A percentile compares a stretch with the other conserved stretches of the same genome.
Evolutionary conservation across 1,140 invertebrate species (phyloP).

Genomic region (Probaryconus sp.): DNA sequence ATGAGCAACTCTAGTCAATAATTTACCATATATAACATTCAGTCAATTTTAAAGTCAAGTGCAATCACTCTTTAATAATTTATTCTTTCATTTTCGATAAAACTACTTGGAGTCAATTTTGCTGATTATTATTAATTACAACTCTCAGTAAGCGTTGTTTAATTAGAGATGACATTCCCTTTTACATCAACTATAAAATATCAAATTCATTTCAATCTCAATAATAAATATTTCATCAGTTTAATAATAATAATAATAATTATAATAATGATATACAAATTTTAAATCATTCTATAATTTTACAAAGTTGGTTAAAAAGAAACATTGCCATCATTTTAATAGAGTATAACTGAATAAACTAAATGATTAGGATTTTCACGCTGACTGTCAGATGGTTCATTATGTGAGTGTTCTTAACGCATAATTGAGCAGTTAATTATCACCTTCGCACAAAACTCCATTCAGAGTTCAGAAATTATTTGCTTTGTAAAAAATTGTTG

Average conservation of each 20-base stretch:
- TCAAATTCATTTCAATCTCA: too few species aligned
- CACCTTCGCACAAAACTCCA: constrained; percentile 8
- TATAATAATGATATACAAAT: too few species aligned
- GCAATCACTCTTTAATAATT: too few species aligned
- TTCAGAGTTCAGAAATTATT: neutral
- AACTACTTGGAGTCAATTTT: constrained; percentile 4
- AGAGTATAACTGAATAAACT: too few species aligned
- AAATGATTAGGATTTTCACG: constrained; percentile 25
- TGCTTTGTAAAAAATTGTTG: constrained; percentile 16
- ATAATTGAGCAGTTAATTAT: constrained; percentile 56
- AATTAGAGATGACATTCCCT: constrained; percentile 13
- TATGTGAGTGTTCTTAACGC: constrained; percentile 42
- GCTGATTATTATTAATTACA: constrained; percentile 14
- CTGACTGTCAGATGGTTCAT: constrained; percentile 43
- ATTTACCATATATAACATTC: neutral
- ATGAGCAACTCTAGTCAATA: neutral
- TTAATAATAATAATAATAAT: too few species aligned
- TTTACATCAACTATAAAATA: neutral
- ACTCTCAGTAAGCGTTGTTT: constrained; percentile 17
- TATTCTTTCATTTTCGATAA: constrained; percentile 19
- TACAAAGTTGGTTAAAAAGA: neutral
- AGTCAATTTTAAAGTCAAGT: too few species aligned
- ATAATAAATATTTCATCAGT: too few species aligned
- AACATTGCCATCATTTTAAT: neutral
- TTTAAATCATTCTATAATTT: too few species aligned